Evolutionary conservation across 2,797 vertebrate species (phyloP).

Genomic region (Petrocephalus schoutedeni): DNA sequence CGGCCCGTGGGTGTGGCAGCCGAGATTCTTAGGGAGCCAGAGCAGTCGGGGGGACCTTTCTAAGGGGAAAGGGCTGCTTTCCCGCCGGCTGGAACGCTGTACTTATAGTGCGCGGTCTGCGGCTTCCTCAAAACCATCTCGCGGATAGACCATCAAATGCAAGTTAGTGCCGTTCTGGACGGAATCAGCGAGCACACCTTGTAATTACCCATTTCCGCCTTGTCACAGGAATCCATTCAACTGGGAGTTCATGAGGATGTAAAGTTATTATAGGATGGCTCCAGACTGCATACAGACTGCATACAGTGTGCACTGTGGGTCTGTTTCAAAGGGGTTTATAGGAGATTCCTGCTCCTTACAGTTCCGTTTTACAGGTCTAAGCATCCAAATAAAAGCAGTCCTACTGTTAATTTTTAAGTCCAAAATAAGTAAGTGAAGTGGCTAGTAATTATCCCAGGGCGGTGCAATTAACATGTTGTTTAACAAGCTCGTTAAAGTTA

Average conservation of each 20-base stretch:
- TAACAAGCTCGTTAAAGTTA: constrained; percentile 48
- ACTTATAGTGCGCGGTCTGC: constrained; percentile 33
- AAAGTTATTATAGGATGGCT: constrained; percentile 54
- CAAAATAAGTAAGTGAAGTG: constrained; percentile 27
- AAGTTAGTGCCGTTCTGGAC: constrained; percentile 39
- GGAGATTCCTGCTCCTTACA: constrained; percentile 44
- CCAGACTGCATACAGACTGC: constrained; percentile 51
- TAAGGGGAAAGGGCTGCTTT: constrained; percentile 42
- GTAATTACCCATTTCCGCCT: constrained; percentile 69
- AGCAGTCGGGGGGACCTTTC: neutral
- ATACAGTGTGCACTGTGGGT: constrained; percentile 39
- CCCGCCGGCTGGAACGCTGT: constrained; percentile 27
- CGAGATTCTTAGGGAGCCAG: neutral
- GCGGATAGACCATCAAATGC: constrained; percentile 32
- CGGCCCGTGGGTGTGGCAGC: neutral
- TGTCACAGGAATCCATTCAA: constrained; percentile 37
- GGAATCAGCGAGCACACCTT: constrained; percentile 53
- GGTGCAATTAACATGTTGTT: constrained; percentile 59
- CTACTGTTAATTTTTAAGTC: constrained; percentile 34
- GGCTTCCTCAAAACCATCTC: constrained; percentile 40
- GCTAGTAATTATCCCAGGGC: constrained; percentile 50
- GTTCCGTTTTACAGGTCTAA: constrained; percentile 39
- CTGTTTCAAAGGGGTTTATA: constrained; percentile 61
- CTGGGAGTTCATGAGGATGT: constrained; percentile 28
- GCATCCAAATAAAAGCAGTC: constrained; percentile 42